Evolutionary conservation across 1,140 invertebrate genomes (phyloP).

Genomic region (Procambarus virginalis): DNA sequence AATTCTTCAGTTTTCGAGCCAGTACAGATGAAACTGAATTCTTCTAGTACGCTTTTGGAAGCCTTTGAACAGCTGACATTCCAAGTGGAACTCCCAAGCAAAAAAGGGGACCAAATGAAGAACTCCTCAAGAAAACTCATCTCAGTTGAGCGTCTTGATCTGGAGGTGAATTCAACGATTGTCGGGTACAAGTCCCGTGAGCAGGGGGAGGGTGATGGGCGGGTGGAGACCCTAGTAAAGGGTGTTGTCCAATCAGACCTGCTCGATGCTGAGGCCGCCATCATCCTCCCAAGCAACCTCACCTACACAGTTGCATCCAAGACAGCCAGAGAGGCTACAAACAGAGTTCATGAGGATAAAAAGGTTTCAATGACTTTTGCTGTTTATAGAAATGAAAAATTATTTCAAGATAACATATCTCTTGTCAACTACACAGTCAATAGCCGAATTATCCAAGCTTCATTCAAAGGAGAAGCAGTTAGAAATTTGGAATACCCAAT

Average conservation of each 20-base stretch:
- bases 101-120: conserved; percentile 6
- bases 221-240: background rate
- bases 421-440: conserved; percentile 45
- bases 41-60: conserved; percentile 52
- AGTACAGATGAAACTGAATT: conserved; percentile 51
- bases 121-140: conserved; percentile 25
- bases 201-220: background rate
- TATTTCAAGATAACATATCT: conserved; percentile 41
- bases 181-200: conserved; percentile 48
- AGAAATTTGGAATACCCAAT: conserved; percentile 45
- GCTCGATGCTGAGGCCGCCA: conserved; percentile 48
- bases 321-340: background rate
- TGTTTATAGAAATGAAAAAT: conserved; percentile 61
- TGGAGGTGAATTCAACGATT: conserved; percentile 42
- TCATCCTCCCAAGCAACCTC: conserved; percentile 59
- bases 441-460: conserved; percentile 64
- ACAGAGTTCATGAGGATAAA: background rate
- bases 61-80: conserved; percentile 63
- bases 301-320: conserved; percentile 32
- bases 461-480: conserved; percentile 42
- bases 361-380: conserved; percentile 50
- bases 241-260: conserved; percentile 8
- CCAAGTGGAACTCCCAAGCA: conserved; percentile 26
- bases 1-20: conserved; percentile 13
- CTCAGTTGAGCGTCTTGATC: conserved; percentile 43